These are phyloP conservation scores for Vandiemenella viatica DNA, from an alignment of 2,888 invertebrate genomes.

Conservation along the genomic window DNA sequence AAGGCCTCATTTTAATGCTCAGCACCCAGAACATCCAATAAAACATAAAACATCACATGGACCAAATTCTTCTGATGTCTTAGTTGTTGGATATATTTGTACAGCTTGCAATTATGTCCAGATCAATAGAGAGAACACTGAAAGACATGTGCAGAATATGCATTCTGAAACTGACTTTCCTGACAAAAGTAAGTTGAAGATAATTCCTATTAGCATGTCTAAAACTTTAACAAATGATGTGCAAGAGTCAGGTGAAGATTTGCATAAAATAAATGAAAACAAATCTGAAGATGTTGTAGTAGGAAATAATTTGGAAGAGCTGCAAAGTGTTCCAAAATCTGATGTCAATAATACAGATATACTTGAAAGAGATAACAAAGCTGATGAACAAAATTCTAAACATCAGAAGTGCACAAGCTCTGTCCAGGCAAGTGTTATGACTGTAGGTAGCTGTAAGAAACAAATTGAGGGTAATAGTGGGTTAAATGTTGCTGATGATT, in stretches of 20 bases:
- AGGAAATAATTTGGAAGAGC: too few species aligned
- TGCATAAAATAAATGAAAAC: not conserved
- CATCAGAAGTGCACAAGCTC: too few species aligned
- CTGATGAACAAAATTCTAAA: too few species aligned
- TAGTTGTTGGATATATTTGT: constrained; percentile 46
- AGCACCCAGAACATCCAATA: constrained; percentile 7
- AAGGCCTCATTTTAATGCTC: constrained; percentile 13
- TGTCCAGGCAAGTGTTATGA: too few species aligned
- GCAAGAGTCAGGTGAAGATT: not conserved
- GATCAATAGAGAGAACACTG: constrained; percentile 40
- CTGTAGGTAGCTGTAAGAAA: constrained; percentile 3
- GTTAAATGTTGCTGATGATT: too few species aligned
- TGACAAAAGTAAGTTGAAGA: constrained; percentile 29
- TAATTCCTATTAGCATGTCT: constrained; percentile 30
- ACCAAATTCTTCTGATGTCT: constrained; percentile 19
- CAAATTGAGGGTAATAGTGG: too few species aligned
- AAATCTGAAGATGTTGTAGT: too few species aligned
- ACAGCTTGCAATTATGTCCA: constrained; percentile 59
- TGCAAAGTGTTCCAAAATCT: too few species aligned
- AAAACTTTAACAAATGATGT: not conserved
- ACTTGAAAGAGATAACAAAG: too few species aligned
- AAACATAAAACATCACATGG: too few species aligned
- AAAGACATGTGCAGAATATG: constrained; percentile 42
- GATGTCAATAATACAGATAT: too few species aligned
- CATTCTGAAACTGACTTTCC: constrained; percentile 28